phyloP scores from a whole-genome alignment of 2,888 invertebrate species.

The Lycia hirtaria region DNA sequence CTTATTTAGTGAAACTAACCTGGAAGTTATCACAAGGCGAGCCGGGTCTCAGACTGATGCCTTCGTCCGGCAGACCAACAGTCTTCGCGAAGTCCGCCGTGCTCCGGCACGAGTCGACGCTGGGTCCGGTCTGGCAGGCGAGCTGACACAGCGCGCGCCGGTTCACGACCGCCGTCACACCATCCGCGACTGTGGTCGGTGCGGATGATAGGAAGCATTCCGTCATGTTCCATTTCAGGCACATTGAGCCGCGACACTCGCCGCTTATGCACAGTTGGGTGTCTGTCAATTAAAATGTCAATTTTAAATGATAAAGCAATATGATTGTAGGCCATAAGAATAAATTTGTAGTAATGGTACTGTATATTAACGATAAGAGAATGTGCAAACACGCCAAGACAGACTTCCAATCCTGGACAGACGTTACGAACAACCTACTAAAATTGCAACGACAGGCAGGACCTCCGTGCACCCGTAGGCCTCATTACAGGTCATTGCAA shows the following conservation, averaged over 20 bases:
- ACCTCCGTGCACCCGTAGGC: too few relatives aligned
- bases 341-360: too few relatives aligned
- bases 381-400: too few relatives aligned
- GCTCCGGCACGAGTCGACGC: slow-evolving; percentile 90
- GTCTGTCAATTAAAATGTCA: slow-evolving; percentile 53
- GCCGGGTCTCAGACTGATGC: slow-evolving; percentile 95
- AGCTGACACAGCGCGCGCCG: slow-evolving; percentile 96
- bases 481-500: too few relatives aligned
- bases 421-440: too few relatives aligned
- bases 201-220: slow-evolving; percentile 97
- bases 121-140: slow-evolving; percentile 96
- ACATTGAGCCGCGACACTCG: slow-evolving; percentile 97
- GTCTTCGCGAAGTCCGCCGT: slow-evolving; percentile 93
- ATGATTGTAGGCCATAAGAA: too few relatives aligned
- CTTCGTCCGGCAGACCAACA: slow-evolving; percentile 90
- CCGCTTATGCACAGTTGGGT: slow-evolving; percentile 94
- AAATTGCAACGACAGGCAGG: too few relatives aligned
- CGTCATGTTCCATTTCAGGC: slow-evolving; percentile 96
- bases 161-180: slow-evolving; percentile 87
- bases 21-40: slow-evolving; percentile 99
- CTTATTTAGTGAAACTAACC: too few relatives aligned
- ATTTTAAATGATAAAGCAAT: neutral
- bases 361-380: too few relatives aligned
- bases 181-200: slow-evolving; percentile 84
- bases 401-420: too few relatives aligned